A percentile compares a stretch with the other conserved stretches of the same genome.
These are phyloP conservation scores for Allophyes oxyacanthae DNA, from an alignment of 2,888 invertebrate genomes.

Conservation along the genomic window DNA sequence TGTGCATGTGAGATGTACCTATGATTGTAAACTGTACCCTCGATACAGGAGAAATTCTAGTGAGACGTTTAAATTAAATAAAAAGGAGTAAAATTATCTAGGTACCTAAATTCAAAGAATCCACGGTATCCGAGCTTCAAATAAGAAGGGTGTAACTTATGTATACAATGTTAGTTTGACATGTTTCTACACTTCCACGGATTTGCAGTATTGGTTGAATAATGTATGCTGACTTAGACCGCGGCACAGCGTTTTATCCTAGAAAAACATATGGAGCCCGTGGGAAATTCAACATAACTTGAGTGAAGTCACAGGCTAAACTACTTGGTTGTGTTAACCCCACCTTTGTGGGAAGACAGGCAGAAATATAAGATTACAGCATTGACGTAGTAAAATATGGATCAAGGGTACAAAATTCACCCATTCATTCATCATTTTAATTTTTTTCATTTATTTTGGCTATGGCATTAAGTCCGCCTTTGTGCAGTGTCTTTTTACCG, in stretches of 20 bases:
- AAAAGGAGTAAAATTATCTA: no score
- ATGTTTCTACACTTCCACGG: slow-evolving; percentile 18
- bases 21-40: no score
- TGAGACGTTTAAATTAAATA: no score
- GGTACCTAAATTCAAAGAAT: no score
- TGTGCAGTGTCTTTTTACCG: no score
- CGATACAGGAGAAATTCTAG: no score
- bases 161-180: slow-evolving; percentile 19
- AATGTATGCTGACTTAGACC: slow-evolving; percentile 37
- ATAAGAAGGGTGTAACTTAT: not conserved
- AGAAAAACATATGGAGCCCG: slow-evolving; percentile 46
- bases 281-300: slow-evolving; percentile 44
- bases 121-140: not conserved
- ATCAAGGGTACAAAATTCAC: no score
- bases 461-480: no score
- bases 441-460: no score
- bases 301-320: slow-evolving; percentile 20
- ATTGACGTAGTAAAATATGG: no score
- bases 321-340: slow-evolving; percentile 25
- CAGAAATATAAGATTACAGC: not conserved
- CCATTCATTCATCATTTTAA: no score
- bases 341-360: slow-evolving; percentile 2
- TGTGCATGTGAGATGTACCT: no score
- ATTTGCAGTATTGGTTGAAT: slow-evolving; percentile 46
- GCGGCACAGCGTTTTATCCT: slow-evolving; percentile 40